phyloP scores from a whole-genome alignment of 2,113 vertebrate species.

The Symphodus melops region DNA sequence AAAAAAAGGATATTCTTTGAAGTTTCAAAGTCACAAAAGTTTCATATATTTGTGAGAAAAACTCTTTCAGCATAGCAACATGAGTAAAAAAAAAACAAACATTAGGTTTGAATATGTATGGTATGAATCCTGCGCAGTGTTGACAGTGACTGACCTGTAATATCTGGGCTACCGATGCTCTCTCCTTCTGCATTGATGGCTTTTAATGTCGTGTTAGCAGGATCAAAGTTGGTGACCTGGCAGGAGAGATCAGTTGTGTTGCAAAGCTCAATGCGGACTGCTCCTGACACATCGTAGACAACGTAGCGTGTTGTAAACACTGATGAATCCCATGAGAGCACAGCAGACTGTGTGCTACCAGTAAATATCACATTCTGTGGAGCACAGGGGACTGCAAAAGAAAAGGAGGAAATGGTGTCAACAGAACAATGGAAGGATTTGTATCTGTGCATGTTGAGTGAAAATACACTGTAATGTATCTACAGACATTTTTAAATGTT shows the following conservation, averaged over 20 bases:
- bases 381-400: conserved; percentile 76
- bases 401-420: conserved; percentile 4
- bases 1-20: too few species aligned
- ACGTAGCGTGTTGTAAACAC: conserved; percentile 73
- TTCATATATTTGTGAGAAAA: too few species aligned
- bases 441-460: too few species aligned
- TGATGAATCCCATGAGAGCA: conserved; percentile 71
- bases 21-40: too few species aligned
- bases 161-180: conserved; percentile 60
- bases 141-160: conserved; percentile 60
- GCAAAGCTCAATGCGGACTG: conserved; percentile 52
- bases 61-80: too few species aligned
- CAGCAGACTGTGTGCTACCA: conserved; percentile 26
- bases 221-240: conserved; percentile 40
- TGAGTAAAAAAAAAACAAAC: too few species aligned
- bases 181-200: conserved; percentile 79
- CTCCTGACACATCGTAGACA: conserved; percentile 48
- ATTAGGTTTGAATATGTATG: too few species aligned
- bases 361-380: conserved; percentile 60
- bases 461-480: background rate
- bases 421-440: background rate
- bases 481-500: too few species aligned
- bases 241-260: conserved; percentile 73
- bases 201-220: conserved; percentile 54
- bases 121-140: too few species aligned